Base-by-base conservation (phyloP, 1,140 invertebrate genomes). In the Oryzaephilus surinamensis region DNA sequence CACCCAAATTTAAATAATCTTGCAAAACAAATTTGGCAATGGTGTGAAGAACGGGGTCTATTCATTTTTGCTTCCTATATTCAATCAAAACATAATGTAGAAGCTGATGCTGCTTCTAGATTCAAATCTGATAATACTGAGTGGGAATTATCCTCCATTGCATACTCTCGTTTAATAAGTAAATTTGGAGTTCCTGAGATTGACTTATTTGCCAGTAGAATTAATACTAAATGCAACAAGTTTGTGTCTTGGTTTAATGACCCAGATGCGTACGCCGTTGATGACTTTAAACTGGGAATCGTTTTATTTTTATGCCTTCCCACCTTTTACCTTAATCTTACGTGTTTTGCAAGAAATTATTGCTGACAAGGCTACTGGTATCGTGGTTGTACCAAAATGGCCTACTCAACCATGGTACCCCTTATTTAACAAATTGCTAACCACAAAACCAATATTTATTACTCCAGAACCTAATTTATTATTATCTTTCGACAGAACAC, bases 331-430 rank as follows among this genome's bases (percentile, higher is more conserved):
- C 3, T 10, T 48, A 11, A 48, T 52, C 18, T 27, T 41, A 6
- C 45, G 43, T 31, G 42, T 29, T 12, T 14, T 50, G 34, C 32
- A 34, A 15, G 51, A 51, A 46, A 48, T 51, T 14, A 44, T 41
- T 12, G 14, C n/a, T 19, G 50, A 55, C 8, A 31, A 45, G 17
- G 41, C 48, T 27, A 23, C 7, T 15, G 51, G 49, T 10, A 50
- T 55, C 10, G 8, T 54, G 5, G 20, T 54, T 2, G 46, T 55
- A 39, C 57, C 53, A 55, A 57, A 61, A 10, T 57, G 55, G 55
- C 32, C 37, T 1, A 46, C 37, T 1, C 54, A 55, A 27, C 44
- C 54, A 6, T 57, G 54, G 52, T 53, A 36, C 21, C 51, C 55
- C 3, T n/a, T 52, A 6, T 52, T 46, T 18, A 12, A 5, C n/a